Percentiles rank a stretch among this genome's conserved stretches.
Evolutionary conservation across 1,140 invertebrate species (phyloP).

Genomic region (Calycopis cecrops): DNA sequence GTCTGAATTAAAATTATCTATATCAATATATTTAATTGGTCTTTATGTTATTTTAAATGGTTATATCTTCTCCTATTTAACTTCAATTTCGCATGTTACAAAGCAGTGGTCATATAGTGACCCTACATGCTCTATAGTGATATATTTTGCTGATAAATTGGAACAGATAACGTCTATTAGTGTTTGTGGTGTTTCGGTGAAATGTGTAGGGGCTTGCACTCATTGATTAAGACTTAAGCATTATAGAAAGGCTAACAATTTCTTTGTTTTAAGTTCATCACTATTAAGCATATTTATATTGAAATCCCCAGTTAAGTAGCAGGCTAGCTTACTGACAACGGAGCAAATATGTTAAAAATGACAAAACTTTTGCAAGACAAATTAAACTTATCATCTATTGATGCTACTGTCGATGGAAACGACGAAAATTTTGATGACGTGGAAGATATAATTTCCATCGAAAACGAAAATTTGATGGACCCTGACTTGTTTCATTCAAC

Average conservation of each 20-base stretch:
- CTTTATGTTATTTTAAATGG: not conserved
- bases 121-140: not conserved
- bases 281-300: not conserved
- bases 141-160: not conserved
- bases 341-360: too few relatives aligned
- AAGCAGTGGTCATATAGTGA: too few relatives aligned
- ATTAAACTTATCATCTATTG: too few relatives aligned
- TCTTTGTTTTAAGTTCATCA: not conserved
- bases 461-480: too few relatives aligned
- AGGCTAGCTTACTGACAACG: too few relatives aligned
- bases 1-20: not conserved
- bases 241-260: not conserved
- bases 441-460: too few relatives aligned
- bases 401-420: too few relatives aligned
- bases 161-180: not conserved
- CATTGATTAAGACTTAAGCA: not conserved
- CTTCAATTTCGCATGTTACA: not conserved
- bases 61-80: not conserved
- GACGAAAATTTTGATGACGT: too few relatives aligned
- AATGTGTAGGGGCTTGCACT: too few relatives aligned
- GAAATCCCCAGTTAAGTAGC: not conserved
- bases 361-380: too few relatives aligned
- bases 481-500: too few relatives aligned
- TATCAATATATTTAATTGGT: not conserved
- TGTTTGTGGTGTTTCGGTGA: too few relatives aligned